Base-by-base conservation (phyloP, 2,888 invertebrate species). In the Cybosia mesomella region DNA sequence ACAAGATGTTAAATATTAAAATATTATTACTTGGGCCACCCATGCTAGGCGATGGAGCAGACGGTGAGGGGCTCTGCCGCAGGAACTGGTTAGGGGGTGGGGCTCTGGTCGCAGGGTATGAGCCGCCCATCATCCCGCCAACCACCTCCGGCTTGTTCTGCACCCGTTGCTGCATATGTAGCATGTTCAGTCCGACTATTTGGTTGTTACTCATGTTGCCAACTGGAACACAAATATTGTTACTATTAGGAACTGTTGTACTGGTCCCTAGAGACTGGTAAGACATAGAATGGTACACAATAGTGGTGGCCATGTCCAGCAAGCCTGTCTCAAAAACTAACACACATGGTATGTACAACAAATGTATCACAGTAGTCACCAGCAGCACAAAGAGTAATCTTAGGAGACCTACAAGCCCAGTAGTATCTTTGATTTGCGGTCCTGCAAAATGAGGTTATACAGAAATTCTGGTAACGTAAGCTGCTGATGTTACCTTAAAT, bases 41-140 rank as follows among this genome's bases (percentile, higher is more conserved):
- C 91, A 96, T 95, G 58, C 96, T 96, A 39, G 97, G 97, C 58
- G 97, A 97, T 11, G 97, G 96, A 0, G 97, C 97, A 0, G 97
- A 97, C 0, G 97, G 97, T 21, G 97, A 97, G 0, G 98, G 98
- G 83, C 97, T 98, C 86, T 97, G 98, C 0, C 97, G 95, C 78
- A 98, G 94, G 91, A 97, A 98, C 86, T 97, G 97, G 76, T 95
- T 96, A 5, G 97, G 97, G 0, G 96, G 96, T 0, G 97, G 96
- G 57, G 96, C 97, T 0, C 98, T 93, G 0, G 90, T 92, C 0
- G 86, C 85, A 2, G 87, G 83, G 79, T 95, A 96, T 71, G 95
- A 95, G 39, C 92, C 92, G 9, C 91, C 93, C 79, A 95, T 89
- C 90, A 92, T 89, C 18, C 87, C 87, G 0, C 87, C 90, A 68